phyloP scores from a whole-genome alignment of 2,888 invertebrate genomes.

The Troides oblongomaculatus region DNA sequence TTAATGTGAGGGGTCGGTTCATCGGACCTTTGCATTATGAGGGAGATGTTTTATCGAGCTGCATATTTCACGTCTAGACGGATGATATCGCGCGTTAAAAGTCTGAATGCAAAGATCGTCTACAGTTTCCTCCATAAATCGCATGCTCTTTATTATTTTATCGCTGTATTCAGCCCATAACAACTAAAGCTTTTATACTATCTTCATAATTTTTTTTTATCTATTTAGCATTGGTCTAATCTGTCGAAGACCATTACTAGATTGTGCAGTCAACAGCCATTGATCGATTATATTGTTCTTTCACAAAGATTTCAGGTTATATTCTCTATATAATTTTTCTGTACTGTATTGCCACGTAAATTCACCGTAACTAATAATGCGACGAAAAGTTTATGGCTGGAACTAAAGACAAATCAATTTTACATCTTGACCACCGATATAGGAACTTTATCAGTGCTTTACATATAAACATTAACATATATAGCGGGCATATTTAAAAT shows the following conservation, averaged over 20 bases:
- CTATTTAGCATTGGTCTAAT: too few species aligned
- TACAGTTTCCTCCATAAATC: background rate
- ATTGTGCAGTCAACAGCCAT: too few species aligned
- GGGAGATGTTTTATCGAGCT: conserved; percentile 45
- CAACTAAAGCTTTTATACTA: too few species aligned
- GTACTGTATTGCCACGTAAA: conserved; percentile 1
- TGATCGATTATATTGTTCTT: background rate
- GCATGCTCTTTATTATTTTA: conserved; percentile 1
- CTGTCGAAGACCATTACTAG: too few species aligned
- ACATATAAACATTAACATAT: background rate
- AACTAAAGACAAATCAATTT: conserved; percentile 26
- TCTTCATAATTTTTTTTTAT: too few species aligned
- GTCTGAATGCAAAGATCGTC: background rate
- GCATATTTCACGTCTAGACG: conserved; percentile 61
- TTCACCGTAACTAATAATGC: conserved; percentile 12
- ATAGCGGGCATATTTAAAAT: background rate
- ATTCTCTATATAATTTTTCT: background rate
- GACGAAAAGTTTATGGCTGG: conserved; percentile 13
- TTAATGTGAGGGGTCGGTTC: conserved; percentile 54
- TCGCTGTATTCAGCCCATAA: background rate
- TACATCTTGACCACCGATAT: conserved; percentile 1
- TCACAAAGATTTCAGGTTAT: background rate
- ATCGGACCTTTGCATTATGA: conserved; percentile 56
- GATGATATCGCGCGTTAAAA: conserved; percentile 24
- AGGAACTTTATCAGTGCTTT: conserved; percentile 19